Conservation (phyloP, 2,888 invertebrate species). For the Cryptus armator region DNA sequence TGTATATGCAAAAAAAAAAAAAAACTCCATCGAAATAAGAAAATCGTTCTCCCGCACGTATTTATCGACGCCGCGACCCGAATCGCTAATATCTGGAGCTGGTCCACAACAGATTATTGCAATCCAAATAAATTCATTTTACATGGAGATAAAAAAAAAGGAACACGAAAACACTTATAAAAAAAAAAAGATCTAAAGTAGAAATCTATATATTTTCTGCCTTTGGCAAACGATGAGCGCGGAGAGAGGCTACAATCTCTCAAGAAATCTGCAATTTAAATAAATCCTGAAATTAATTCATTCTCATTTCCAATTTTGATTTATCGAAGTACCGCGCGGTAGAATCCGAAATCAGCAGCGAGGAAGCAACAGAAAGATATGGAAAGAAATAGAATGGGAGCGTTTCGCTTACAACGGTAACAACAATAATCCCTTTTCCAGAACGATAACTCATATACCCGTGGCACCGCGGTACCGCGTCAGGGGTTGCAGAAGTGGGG, state of each 20-base stretch:
- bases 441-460: constrained; percentile 59
- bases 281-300: constrained; percentile 59
- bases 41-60: neutral
- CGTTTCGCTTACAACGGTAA: constrained; percentile 52
- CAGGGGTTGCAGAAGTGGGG: neutral
- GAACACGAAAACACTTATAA: neutral
- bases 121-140: constrained; percentile 8
- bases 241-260: neutral
- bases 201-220: constrained; percentile 30
- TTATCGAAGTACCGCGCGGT: constrained; percentile 49
- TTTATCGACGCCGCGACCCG: neutral
- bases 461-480: neutral
- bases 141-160: neutral
- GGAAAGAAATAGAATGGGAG: constrained; percentile 12
- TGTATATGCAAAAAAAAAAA: neutral
- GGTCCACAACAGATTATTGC: neutral
- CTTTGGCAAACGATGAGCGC: constrained; percentile 57
- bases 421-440: constrained; percentile 64
- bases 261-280: constrained; percentile 63
- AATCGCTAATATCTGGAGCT: neutral
- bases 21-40: neutral
- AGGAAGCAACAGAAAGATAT: neutral
- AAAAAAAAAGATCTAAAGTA: neutral
- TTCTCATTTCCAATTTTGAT: constrained; percentile 68
- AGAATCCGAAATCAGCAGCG: neutral